These are phyloP conservation scores for Melinaea menophilus DNA, from an alignment of 2,888 invertebrate species.

Conservation along the genomic window DNA sequence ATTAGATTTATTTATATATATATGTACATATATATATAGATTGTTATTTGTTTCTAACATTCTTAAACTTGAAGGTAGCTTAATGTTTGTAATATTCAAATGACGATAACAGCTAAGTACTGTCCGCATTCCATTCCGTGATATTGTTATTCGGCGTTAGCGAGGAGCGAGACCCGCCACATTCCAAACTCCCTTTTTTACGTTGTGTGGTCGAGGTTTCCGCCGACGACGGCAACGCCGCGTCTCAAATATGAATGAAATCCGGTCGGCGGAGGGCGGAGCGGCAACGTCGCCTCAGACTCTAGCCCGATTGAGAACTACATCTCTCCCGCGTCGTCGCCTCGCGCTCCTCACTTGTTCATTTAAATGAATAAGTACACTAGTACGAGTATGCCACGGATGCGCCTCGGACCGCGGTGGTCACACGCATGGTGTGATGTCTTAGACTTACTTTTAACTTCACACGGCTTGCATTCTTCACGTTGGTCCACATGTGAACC, in stretches of 20 bases:
- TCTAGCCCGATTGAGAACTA: slow-evolving; percentile 74
- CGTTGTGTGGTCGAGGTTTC: slow-evolving; percentile 77
- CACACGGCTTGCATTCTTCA: slow-evolving; percentile 29
- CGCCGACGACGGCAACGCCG: slow-evolving; percentile 76
- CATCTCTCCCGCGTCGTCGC: slow-evolving; percentile 67
- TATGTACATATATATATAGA: no score
- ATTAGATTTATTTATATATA: no score
- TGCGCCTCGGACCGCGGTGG: slow-evolving; percentile 43
- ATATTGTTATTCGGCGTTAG: slow-evolving; percentile 66
- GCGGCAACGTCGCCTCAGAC: slow-evolving; percentile 75
- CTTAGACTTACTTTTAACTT: slow-evolving; percentile 25
- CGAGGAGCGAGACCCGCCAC: slow-evolving; percentile 74
- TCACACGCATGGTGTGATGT: slow-evolving; percentile 40
- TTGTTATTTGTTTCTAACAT: slow-evolving; percentile 12
- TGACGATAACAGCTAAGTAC: slow-evolving; percentile 41
- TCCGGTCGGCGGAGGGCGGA: slow-evolving; percentile 69
- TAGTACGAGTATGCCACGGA: slow-evolving; percentile 29
- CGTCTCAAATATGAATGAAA: slow-evolving; percentile 78
- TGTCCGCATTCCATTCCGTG: slow-evolving; percentile 65
- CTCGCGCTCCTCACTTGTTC: slow-evolving; percentile 42
- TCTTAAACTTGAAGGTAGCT: slow-evolving; percentile 21
- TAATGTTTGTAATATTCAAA: slow-evolving; percentile 12
- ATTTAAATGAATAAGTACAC: slow-evolving; percentile 31
- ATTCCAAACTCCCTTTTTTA: slow-evolving; percentile 76
- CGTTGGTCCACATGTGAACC: slow-evolving; percentile 30